Conservation (phyloP, 2,888 invertebrate species). For the Crepidodera aurea region DNA sequence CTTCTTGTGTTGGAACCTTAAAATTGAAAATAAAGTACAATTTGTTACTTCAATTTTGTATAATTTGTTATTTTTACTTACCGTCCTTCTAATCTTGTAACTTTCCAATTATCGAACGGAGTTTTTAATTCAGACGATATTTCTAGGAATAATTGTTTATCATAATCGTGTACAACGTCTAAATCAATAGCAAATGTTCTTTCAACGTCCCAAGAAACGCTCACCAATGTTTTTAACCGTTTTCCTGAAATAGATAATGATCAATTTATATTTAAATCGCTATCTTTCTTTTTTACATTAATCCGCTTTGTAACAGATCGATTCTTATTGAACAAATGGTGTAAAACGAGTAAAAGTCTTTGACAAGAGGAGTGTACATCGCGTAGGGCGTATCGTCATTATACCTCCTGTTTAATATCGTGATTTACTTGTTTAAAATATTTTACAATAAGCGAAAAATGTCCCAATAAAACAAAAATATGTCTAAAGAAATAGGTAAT, state of each 20-base stretch:
- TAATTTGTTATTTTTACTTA: slow-evolving; percentile 48
- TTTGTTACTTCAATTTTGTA: background rate
- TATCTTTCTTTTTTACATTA: background rate
- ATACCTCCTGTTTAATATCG: no score
- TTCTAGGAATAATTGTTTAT: slow-evolving; percentile 62
- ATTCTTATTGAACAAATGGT: no score
- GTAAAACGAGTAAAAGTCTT: no score
- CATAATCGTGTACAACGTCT: slow-evolving; percentile 67
- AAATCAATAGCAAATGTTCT: slow-evolving; percentile 69
- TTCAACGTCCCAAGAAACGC: slow-evolving; percentile 75
- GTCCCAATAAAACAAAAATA: no score
- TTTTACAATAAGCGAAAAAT: no score
- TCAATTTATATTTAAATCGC: no score
- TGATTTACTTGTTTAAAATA: no score
- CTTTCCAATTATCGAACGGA: slow-evolving; percentile 68
- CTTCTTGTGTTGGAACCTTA: slow-evolving; percentile 63
- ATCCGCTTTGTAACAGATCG: no score
- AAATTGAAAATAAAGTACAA: no score
- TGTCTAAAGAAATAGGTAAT: no score
- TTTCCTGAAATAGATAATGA: slow-evolving; percentile 52
- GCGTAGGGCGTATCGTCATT: no score
- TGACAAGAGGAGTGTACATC: no score
- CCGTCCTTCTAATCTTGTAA: slow-evolving; percentile 64
- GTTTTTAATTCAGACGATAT: slow-evolving; percentile 63
- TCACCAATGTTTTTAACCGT: slow-evolving; percentile 63